Evolutionary conservation across 2,888 invertebrate genomes (phyloP).

Genomic region (Tiphia femorata): DNA sequence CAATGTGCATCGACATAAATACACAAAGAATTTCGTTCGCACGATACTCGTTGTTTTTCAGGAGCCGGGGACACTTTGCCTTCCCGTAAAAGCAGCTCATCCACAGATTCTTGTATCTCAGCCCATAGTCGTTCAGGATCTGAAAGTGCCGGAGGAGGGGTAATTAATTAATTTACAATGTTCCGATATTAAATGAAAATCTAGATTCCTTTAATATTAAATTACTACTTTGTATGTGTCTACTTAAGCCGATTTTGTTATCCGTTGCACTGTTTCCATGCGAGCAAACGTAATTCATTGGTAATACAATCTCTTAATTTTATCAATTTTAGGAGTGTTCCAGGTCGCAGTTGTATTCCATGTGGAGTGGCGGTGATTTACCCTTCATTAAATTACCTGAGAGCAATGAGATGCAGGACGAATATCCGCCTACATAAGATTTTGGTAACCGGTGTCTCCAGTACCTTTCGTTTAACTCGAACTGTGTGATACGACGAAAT

Average conservation of each 20-base stretch:
- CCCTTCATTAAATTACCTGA: constrained; percentile 70
- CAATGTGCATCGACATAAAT: not conserved
- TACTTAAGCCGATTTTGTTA: too few species aligned
- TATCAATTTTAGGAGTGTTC: constrained; percentile 59
- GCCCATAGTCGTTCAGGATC: constrained; percentile 73
- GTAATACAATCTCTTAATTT: not conserved
- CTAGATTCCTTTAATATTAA: too few species aligned
- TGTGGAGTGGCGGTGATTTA: constrained; percentile 70
- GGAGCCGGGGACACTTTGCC: constrained; percentile 63
- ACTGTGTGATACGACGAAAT: constrained; percentile 13
- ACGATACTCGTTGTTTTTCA: too few species aligned
- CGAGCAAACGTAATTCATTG: constrained; percentile 7
- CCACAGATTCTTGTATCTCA: constrained; percentile 74
- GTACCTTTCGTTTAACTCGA: not conserved
- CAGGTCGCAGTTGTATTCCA: constrained; percentile 69
- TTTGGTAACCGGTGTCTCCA: constrained; percentile 2
- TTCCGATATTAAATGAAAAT: too few species aligned
- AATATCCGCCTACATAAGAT: constrained; percentile 59
- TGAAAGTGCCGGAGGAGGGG: constrained; percentile 69
- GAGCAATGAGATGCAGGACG: constrained; percentile 64
- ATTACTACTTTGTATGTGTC: too few species aligned
- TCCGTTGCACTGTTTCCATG: not conserved
- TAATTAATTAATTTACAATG: constrained; percentile 25
- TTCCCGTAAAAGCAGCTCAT: constrained; percentile 74
- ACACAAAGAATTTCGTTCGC: constrained; percentile 3